Conservation (phyloP, 2,888 invertebrate species). For the Polydrusus pterygomalis region DNA sequence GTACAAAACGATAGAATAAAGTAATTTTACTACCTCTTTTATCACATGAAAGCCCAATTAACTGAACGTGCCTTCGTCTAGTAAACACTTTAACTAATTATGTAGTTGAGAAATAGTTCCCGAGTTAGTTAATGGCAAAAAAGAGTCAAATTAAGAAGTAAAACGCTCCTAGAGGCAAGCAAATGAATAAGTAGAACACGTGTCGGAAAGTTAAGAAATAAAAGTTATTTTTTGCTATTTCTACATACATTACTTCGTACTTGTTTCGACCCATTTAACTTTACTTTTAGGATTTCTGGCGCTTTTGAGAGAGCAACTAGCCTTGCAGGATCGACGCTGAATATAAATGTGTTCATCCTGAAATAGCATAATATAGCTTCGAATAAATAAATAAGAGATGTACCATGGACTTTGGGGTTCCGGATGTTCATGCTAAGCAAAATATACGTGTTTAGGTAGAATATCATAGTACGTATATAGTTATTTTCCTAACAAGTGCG, state of each 20-base stretch:
- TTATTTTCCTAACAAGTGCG: too few species aligned
- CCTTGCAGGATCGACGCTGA: background rate
- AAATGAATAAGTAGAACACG: slow-evolving; percentile 3
- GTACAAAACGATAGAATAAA: too few species aligned
- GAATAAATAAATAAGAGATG: too few species aligned
- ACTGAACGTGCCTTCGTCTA: too few species aligned
- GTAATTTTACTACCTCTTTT: background rate
- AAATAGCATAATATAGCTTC: background rate
- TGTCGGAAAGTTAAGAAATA: slow-evolving; percentile 13
- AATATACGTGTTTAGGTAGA: too few species aligned
- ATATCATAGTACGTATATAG: too few species aligned
- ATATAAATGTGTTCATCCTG: background rate
- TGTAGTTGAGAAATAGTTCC: too few species aligned
- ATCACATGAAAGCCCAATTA: background rate
- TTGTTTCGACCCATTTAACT: background rate
- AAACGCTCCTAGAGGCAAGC: background rate
- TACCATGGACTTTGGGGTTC: too few species aligned
- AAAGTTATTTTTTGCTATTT: background rate
- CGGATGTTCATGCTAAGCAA: too few species aligned
- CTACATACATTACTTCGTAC: background rate
- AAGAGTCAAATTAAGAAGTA: background rate
- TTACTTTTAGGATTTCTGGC: background rate
- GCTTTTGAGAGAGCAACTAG: background rate
- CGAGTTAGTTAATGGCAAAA: background rate
- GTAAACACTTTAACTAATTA: too few species aligned